Base-by-base conservation (phyloP, 2,113 vertebrate species). In the Plotosus lineatus region DNA sequence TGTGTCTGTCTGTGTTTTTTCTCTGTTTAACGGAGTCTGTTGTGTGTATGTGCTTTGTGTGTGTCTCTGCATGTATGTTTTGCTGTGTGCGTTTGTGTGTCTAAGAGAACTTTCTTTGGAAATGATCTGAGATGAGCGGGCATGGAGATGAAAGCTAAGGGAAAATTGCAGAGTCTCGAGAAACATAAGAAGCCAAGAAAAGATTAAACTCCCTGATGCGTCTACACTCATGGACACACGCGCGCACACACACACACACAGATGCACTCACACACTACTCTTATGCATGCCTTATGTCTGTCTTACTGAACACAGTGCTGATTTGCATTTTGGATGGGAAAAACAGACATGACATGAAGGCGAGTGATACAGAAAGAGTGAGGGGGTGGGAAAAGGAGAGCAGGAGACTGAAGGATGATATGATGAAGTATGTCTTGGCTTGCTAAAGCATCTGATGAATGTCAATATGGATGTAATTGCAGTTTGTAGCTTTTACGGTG, bases 391-490 rank as follows among this genome's bases (percentile, higher is more conserved):
- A 74, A 58, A 31, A 55, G 36, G 63, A 36, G 68, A 60, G 31
- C 74, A 77, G 51, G 71, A 76, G 88, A 88, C 88, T 84, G 66
- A 58, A 46, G 79, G 82, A 69, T 86, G 90, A 91, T 91, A 87
- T 85, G 81, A 89, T 88, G 84, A 63, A 36, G 72, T 44, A 75
- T 71, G 51, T 85, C 83, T 60, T 60, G 75, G 75, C 83, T 72
- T 82, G 85, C 79, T 55, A 61, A 85, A 87, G 88, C 85, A 84
- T 83, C 85, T 85, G 85, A 90, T 86, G 88, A 89, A 84, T 90
- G 88, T 87, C 86, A 83, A 91, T 86, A 90, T 90, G 87, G 87
- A 85, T 89, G 87, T 91, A 91, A 92, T 91, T 90, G 90, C 85
- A 78, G 82, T 82, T 40, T 78, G 19, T 42, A 77, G 77, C 87